phyloP scores from a whole-genome alignment of 2,888 invertebrate species.

The Hymenopus coronatus region DNA sequence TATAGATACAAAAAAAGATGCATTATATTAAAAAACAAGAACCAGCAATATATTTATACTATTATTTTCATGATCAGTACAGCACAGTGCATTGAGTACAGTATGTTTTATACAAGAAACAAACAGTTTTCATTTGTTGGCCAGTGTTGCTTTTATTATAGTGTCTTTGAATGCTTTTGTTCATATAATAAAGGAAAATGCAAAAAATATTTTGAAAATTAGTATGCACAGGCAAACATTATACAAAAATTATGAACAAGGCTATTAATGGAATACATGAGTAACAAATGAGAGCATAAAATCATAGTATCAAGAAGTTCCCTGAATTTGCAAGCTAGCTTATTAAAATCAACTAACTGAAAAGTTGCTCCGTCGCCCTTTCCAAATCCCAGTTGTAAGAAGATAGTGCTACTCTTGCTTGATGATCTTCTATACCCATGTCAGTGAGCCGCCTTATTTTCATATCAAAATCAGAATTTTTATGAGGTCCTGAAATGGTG shows the following conservation, averaged over 20 bases:
- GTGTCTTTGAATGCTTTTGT: not conserved
- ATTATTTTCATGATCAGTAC: too few relatives aligned
- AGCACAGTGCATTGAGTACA: too few relatives aligned
- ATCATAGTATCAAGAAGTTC: not conserved
- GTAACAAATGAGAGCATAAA: not conserved
- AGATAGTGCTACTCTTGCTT: slow-evolving; percentile 85
- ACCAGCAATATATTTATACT: too few relatives aligned
- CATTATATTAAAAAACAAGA: too few relatives aligned
- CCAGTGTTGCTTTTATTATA: not conserved
- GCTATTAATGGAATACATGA: not conserved
- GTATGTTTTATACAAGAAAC: too few relatives aligned
- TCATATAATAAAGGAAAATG: not conserved
- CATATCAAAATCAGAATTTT: slow-evolving; percentile 75
- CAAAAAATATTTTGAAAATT: not conserved
- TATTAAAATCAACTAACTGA: slow-evolving; percentile 61
- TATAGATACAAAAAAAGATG: too few relatives aligned
- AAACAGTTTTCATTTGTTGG: too few relatives aligned
- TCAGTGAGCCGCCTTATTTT: slow-evolving; percentile 86
- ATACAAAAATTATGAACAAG: not conserved
- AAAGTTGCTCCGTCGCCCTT: slow-evolving; percentile 84
- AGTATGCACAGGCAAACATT: not conserved
- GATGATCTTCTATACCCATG: slow-evolving; percentile 92
- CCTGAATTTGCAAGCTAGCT: slow-evolving; percentile 2
- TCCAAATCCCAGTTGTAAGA: slow-evolving; percentile 91
- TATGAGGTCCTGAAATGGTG: slow-evolving; percentile 61